phyloP scores from a whole-genome alignment of 2,888 invertebrate genomes.

The Erpobdella octoculata region DNA sequence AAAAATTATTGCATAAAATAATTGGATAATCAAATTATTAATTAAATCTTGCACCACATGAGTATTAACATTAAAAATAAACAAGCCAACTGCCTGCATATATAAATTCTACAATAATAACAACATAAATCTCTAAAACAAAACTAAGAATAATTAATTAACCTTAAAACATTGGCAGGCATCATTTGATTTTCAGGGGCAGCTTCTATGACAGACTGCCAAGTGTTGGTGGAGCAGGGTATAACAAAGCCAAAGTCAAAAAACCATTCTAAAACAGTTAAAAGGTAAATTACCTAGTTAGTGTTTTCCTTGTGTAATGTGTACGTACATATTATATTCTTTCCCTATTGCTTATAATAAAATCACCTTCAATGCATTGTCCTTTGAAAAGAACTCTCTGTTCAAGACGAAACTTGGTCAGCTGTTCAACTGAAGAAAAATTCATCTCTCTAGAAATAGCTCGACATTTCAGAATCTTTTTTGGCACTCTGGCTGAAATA shows the following conservation, averaged over 20 bases:
- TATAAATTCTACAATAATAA: not conserved
- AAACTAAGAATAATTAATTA: slow-evolving; percentile 37
- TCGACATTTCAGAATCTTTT: slow-evolving; percentile 85
- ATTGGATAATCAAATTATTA: not conserved
- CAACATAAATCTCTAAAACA: not conserved
- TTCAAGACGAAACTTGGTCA: slow-evolving; percentile 91
- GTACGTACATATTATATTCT: not conserved
- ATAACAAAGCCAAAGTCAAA: slow-evolving; percentile 99
- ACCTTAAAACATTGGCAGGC: slow-evolving; percentile 97
- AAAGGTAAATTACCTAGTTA: not conserved
- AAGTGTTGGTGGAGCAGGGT: slow-evolving; percentile 94
- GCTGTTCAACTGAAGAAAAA: slow-evolving; percentile 66
- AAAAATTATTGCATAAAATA: slow-evolving; percentile 20
- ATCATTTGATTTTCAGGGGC: slow-evolving; percentile 99
- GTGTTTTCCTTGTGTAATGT: not conserved
- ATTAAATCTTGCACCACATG: not conserved
- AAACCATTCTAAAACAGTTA: slow-evolving; percentile 72
- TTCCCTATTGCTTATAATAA: not conserved
- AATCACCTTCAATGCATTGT: slow-evolving; percentile 70
- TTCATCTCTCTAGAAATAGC: slow-evolving; percentile 58
- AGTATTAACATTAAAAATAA: not conserved
- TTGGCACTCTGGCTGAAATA: slow-evolving; percentile 77
- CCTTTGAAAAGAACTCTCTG: slow-evolving; percentile 71
- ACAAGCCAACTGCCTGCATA: not conserved
- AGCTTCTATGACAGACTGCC: slow-evolving; percentile 97